Evolutionary conservation across 23 tunicate genomes (phyloP), one percentile per base, ranked within the genome.

Genomic region (Diplosoma virens): DNA sequence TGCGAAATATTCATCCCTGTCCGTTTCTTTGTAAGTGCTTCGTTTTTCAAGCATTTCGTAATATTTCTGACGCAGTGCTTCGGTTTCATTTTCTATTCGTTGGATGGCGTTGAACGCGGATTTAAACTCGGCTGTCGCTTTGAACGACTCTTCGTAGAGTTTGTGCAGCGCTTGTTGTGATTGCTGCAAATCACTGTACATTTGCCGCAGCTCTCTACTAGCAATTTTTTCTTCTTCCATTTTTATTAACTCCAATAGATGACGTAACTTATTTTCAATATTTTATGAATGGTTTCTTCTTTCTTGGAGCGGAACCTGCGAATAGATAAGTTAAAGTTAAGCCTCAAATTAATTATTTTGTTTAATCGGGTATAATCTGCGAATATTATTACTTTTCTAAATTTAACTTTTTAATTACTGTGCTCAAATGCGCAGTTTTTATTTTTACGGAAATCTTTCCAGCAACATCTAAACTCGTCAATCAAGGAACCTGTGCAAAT

Each of bases 1-100:
- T 31, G 23, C 46, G 48, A 86, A 86, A 64, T 86, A 86, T 16
- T 75, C 93, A 50, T 86, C 93, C 32, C 93, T 72, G 60, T 86
- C 80, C 3, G 68, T 46, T 46, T 86, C 93, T 28, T 60, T 73
- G 69, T 78, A 86, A 17, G 35, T 29, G 20, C 74, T 52, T 3
- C 30, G 74, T 11, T 26, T 67, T 36, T 86, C 85, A 0, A 86
- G 81, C 93, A 86, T 86, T 47, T 86, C 85, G 33, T 86, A 86
- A 63, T 86, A 86, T 64, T 61, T 45, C 41, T 86, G 76, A 33
- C 93, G 80, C 68, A 86, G 58, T 7, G 33, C 30, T 63, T 80
- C 85, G 0, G 93, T 80, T 30, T 80, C 85, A 52, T 86, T 78
- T 63, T 86, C 93, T 25, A 25, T 25, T 65, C 73, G 73, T 72